These are phyloP conservation scores for Drosophila helvetica DNA, from an alignment of 2,888 invertebrate species.

Conservation along the genomic window DNA sequence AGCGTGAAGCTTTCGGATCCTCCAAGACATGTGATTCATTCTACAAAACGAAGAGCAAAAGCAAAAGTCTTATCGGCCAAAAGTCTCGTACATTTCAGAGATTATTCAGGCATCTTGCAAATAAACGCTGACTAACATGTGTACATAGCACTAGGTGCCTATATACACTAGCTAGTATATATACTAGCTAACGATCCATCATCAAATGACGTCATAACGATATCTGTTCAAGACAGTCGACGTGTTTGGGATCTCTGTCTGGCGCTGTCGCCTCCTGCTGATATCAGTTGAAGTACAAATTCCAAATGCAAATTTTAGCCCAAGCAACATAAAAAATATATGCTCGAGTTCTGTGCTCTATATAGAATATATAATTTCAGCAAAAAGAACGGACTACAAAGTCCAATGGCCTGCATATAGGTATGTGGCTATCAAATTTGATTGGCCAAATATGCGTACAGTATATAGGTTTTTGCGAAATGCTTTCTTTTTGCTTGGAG, in stretches of 20 bases:
- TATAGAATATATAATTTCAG: constrained; percentile 4
- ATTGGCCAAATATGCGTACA: neutral
- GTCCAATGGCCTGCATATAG: neutral
- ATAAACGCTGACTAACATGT: constrained; percentile 22
- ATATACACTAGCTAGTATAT: neutral
- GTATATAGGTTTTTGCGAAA: no score
- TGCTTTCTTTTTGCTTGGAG: neutral
- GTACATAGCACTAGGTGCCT: neutral
- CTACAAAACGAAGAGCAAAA: neutral
- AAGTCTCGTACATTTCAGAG: constrained; percentile 6
- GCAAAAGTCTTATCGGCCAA: constrained; percentile 31
- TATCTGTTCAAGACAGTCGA: constrained; percentile 28
- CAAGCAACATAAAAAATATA: constrained; percentile 7
- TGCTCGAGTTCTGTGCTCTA: no score
- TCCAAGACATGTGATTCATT: constrained; percentile 37
- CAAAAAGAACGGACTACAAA: constrained; percentile 8
- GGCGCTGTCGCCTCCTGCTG: constrained; percentile 22
- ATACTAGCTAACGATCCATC: constrained; percentile 35
- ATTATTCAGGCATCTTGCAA: constrained; percentile 12
- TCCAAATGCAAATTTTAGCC: constrained; percentile 35
- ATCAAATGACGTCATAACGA: constrained; percentile 29
- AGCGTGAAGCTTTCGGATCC: constrained; percentile 1
- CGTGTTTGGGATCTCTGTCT: constrained; percentile 15
- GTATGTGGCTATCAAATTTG: neutral
- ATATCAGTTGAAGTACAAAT: constrained; percentile 41